phyloP scores from a whole-genome alignment of 1,140 invertebrate species.

The Aethina tumida region DNA sequence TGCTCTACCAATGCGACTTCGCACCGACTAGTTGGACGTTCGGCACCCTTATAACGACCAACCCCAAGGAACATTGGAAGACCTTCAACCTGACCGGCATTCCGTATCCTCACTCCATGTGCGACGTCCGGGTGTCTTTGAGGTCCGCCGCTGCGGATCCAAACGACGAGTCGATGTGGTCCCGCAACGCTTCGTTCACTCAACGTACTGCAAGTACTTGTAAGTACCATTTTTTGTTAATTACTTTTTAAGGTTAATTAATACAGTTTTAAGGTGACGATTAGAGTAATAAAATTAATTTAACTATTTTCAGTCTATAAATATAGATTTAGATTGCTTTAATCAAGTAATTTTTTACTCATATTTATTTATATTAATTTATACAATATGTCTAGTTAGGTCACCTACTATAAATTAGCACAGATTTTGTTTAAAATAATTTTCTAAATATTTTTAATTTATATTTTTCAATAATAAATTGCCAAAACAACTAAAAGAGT shows the following conservation, averaged over 20 bases:
- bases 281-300: no score
- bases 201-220: conserved; percentile 48
- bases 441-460: no score
- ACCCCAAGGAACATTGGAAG: conserved; percentile 27
- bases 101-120: conserved; percentile 52
- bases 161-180: conserved; percentile 49
- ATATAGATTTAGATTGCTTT: no score
- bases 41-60: conserved; percentile 9
- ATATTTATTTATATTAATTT: no score
- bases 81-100: conserved; percentile 46
- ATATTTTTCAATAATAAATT: no score
- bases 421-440: no score
- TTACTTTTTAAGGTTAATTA: no score
- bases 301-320: no score
- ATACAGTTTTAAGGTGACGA: no score
- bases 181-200: conserved; percentile 44
- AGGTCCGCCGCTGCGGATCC: conserved; percentile 42
- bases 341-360: neutral
- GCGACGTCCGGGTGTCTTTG: conserved; percentile 56
- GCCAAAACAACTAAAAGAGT: no score
- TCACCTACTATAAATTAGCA: no score
- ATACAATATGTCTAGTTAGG: no score
- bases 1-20: conserved; percentile 53
- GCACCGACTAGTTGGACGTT: conserved; percentile 40
- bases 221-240: conserved; percentile 29